phyloP scores from a whole-genome alignment of 2,888 invertebrate species.

The Atethmia centrago region DNA sequence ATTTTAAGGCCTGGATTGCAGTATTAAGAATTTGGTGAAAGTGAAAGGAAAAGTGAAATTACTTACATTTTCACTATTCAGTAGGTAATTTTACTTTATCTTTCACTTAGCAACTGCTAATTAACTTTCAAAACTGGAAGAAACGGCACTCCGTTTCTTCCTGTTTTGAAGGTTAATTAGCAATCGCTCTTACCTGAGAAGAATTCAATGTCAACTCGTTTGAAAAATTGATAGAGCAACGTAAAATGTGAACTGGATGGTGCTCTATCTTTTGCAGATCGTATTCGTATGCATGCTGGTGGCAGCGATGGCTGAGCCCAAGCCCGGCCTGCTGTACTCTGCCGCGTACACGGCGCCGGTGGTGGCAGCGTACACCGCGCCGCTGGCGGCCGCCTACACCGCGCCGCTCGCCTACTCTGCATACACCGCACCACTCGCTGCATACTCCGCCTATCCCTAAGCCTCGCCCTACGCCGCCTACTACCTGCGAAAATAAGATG shows the following conservation, averaged over 20 bases:
- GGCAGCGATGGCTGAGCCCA: conserved; percentile 76
- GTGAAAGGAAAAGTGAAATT: conserved; percentile 6
- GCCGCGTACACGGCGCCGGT: conserved; percentile 73
- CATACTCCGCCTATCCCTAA: conserved; percentile 75
- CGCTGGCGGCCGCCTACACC: conserved; percentile 66
- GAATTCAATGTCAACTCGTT: neutral
- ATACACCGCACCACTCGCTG: conserved; percentile 65
- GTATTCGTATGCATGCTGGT: conserved; percentile 81
- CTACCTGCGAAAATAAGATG: conserved; percentile 45
- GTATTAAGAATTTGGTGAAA: neutral
- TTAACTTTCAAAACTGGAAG: too few species aligned
- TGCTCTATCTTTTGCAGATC: conserved; percentile 72
- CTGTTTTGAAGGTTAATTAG: neutral
- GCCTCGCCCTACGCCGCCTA: conserved; percentile 70
- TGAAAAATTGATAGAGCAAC: neutral
- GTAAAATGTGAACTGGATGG: neutral
- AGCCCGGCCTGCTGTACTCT: conserved; percentile 80
- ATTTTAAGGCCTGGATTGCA: neutral
- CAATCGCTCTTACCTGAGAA: neutral
- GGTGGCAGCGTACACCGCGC: conserved; percentile 78
- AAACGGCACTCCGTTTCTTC: too few species aligned
- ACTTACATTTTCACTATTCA: too few species aligned
- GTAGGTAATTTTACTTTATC: too few species aligned
- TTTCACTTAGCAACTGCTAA: too few species aligned
- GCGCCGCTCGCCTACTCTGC: conserved; percentile 71